Evolutionary conservation across 2,888 invertebrate genomes (phyloP).

Genomic region (Synergus laeviventris): DNA sequence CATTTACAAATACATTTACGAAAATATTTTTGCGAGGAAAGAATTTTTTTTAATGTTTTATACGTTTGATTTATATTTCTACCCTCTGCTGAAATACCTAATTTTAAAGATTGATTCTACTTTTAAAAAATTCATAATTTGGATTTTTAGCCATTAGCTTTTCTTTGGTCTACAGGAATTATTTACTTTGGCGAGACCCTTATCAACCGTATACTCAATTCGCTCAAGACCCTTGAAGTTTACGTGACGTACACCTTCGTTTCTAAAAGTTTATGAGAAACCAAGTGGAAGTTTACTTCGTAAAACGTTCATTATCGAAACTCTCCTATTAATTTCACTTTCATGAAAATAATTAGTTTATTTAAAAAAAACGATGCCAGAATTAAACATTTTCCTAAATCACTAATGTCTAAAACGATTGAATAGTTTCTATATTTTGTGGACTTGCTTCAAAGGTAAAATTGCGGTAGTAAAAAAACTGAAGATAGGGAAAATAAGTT

Average conservation of each 20-base stretch:
- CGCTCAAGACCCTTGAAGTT: background rate
- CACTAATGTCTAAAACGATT: no score
- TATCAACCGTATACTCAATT: background rate
- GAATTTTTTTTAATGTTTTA: background rate
- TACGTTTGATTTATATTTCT: no score
- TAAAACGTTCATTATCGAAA: conserved; percentile 9
- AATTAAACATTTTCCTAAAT: no score
- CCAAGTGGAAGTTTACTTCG: background rate
- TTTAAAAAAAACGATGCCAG: no score
- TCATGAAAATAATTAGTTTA: no score
- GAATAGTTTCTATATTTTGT: no score
- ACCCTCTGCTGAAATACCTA: no score
- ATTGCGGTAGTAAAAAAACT: background rate
- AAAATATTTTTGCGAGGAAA: background rate
- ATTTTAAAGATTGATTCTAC: background rate
- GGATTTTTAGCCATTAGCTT: background rate
- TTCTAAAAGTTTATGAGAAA: conserved; percentile 5
- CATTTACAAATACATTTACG: background rate
- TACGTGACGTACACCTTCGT: background rate
- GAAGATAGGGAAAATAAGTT: background rate
- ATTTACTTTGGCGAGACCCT: background rate
- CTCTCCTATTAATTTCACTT: background rate
- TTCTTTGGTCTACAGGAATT: background rate
- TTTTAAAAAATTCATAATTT: background rate
- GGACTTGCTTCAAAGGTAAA: background rate